Base-by-base conservation (phyloP, 1,140 invertebrate genomes). In the Bacillus rossius region DNA sequence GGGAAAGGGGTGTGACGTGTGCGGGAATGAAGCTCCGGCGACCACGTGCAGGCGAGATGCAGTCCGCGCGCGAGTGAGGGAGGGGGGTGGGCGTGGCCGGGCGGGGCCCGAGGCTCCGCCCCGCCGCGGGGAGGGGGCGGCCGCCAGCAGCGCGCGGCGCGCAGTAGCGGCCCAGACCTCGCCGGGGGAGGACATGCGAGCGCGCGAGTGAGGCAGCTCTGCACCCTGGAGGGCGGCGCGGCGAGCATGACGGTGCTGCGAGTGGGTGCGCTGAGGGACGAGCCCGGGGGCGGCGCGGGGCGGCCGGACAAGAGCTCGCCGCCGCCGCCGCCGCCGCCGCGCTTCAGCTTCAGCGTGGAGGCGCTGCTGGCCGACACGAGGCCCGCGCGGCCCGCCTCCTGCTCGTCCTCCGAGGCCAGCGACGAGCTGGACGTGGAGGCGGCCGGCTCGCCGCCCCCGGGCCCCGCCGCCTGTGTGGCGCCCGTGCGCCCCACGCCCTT, bases 281-380 rank as follows among this genome's bases (percentile, higher is more conserved):
- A 55, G 19, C 13, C 40, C 7, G 20, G 22, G 23, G 23, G 23
- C 17, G 29, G n/a, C 41, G 34, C n/a, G 23, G 13, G 25, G 8
- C 14, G 25, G 5, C 23, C 1, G 23, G 37, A 20, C 42, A 8
- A 14, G 54, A 40, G 22, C 40, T 45, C 55, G 13, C 43, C 38
- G 8, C 40, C 38, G 16, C 3, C 40, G 20, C 40, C 22, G 8
- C 20, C 41, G 8, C 22, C 53, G 2, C 20, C 42, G 23, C 65
- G 67, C 40, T 81, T 86, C 63, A 85, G 82, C 70, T 86, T 86
- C 70, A 86, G 84, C 71, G 84, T 86, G 10, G 84, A 83, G 0
- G 84, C 84, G 0, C 74, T 86, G 22, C 67, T 86, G 29, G 29
- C 52, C 71, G 14, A 65, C 73, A 16, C 63, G 1, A 69, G 68